These are phyloP conservation scores for Ctenicera cuprea DNA, from an alignment of 2,888 invertebrate genomes.

Conservation along the genomic window DNA sequence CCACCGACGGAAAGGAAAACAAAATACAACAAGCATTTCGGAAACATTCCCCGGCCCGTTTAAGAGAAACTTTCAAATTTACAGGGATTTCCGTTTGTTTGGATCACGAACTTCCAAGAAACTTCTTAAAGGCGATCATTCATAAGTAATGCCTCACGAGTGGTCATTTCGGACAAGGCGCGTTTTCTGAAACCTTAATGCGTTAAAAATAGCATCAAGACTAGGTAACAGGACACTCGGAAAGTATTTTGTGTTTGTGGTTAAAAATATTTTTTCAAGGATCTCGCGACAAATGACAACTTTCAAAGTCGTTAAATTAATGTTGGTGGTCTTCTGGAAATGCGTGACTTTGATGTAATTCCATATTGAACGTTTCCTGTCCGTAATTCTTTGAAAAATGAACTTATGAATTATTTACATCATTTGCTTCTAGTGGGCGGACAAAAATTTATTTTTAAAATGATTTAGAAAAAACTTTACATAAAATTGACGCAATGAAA, in stretches of 20 bases:
- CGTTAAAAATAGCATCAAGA: no score
- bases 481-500: no score
- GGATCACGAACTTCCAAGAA: constrained; percentile 31
- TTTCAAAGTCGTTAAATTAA: constrained; percentile 15
- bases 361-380: background rate
- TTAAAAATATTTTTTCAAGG: constrained; percentile 3
- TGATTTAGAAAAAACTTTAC: no score
- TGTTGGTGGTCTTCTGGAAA: background rate
- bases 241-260: background rate
- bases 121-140: constrained; percentile 24
- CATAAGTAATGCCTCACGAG: constrained; percentile 20
- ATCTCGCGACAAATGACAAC: background rate
- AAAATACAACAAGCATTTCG: constrained; percentile 18
- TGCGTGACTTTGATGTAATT: background rate
- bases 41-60: background rate
- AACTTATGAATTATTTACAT: constrained; percentile 6
- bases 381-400: background rate
- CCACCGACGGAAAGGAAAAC: constrained; percentile 5
- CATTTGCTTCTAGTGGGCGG: background rate
- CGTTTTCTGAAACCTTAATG: background rate
- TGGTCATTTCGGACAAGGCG: constrained; percentile 9
- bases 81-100: constrained; percentile 39
- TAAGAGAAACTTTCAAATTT: constrained; percentile 33
- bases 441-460: no score
- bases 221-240: background rate